phyloP scores from a whole-genome alignment of 2,888 invertebrate species.

The Epistrophella euchroma region DNA sequence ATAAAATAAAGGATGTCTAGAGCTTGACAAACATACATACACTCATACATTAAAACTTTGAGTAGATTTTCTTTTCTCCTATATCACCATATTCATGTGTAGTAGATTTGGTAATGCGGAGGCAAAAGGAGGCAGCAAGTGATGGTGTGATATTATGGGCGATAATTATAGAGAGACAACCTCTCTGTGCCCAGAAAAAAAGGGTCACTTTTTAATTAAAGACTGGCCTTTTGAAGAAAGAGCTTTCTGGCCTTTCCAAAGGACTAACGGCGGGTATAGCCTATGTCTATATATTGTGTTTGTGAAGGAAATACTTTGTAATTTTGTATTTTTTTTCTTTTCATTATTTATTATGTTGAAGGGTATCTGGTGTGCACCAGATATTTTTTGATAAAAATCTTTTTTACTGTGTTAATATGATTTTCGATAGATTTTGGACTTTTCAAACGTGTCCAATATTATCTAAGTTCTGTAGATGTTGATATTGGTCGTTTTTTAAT shows the following conservation, averaged over 20 bases:
- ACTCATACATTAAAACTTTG: conserved; percentile 22
- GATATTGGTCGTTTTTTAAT: no score
- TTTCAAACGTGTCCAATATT: no score
- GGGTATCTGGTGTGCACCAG: no score
- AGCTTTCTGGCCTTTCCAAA: conserved; percentile 16
- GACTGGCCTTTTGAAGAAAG: conserved; percentile 20
- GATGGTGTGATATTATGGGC: conserved; percentile 64
- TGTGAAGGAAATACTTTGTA: not conserved
- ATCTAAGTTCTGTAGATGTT: no score
- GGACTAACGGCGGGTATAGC: not conserved
- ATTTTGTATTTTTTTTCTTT: not conserved
- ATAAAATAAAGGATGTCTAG: conserved; percentile 45
- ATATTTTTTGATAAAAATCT: not conserved
- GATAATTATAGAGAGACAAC: conserved; percentile 59
- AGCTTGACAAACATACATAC: conserved; percentile 17
- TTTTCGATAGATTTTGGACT: no score
- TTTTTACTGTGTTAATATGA: no score
- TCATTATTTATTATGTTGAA: not conserved
- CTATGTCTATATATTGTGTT: not conserved
- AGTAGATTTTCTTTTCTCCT: conserved; percentile 34
- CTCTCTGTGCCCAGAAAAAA: conserved; percentile 12
- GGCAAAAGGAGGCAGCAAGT: conserved; percentile 6
- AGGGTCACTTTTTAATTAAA: conserved; percentile 51
- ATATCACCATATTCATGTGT: conserved; percentile 25
- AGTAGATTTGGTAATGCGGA: not conserved